These are phyloP conservation scores for Sebastes trivittatus DNA, from an alignment of 2,797 vertebrate genomes.

Conservation along the genomic window DNA sequence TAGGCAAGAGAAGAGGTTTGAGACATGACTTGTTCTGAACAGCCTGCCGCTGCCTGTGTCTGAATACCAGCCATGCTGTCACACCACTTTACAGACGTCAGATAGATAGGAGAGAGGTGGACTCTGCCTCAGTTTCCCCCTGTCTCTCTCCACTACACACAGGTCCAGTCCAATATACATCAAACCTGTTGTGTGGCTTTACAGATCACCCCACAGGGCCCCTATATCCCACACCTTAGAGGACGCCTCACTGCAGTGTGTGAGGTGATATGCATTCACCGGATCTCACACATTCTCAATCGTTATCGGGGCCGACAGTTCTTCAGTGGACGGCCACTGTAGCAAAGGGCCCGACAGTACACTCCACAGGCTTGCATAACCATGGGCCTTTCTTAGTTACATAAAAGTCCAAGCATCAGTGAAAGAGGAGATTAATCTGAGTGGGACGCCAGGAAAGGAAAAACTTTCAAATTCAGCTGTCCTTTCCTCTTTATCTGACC, in stretches of 20 bases:
- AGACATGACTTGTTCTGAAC: slow-evolving; percentile 24
- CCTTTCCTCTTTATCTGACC: not conserved
- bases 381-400: slow-evolving; percentile 42
- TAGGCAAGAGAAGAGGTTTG: not conserved
- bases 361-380: slow-evolving; percentile 51
- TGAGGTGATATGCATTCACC: not conserved
- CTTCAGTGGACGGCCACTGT: slow-evolving; percentile 18
- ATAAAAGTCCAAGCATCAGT: slow-evolving; percentile 53
- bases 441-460: not conserved
- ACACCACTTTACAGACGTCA: slow-evolving; percentile 27
- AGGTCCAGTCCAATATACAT: slow-evolving; percentile 47
- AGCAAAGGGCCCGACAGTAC: slow-evolving; percentile 26
- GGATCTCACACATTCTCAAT: slow-evolving; percentile 14
- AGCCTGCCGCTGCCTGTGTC: slow-evolving; percentile 8
- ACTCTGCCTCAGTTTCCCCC: slow-evolving; percentile 9
- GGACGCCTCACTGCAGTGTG: not conserved
- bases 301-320: slow-evolving; percentile 42
- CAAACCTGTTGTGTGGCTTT: slow-evolving; percentile 38
- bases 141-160: slow-evolving; percentile 3
- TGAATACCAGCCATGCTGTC: slow-evolving; percentile 47
- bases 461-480: slow-evolving; percentile 21
- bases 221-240: slow-evolving; percentile 9
- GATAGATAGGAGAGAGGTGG: slow-evolving; percentile 7
- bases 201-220: not conserved
- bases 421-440: slow-evolving; percentile 34